phyloP scores from a whole-genome alignment of 2,797 vertebrate species.

The Antennarius maculatus region DNA sequence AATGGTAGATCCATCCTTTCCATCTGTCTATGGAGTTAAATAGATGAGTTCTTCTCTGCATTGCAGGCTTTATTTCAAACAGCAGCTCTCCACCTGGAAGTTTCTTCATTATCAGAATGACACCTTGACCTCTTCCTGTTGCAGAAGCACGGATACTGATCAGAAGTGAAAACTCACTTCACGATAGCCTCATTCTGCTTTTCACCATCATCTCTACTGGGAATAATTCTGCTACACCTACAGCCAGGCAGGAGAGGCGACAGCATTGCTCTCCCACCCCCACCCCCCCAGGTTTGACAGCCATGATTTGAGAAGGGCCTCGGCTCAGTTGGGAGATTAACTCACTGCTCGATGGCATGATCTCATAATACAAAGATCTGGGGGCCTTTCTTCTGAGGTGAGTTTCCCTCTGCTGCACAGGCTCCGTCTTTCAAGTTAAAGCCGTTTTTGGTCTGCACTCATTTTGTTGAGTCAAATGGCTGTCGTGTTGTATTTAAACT shows the following conservation, averaged over 20 bases:
- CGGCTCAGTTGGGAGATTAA: slow-evolving; percentile 60
- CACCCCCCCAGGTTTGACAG: slow-evolving; percentile 49
- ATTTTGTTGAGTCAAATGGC: slow-evolving; percentile 57
- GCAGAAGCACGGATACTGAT: slow-evolving; percentile 35
- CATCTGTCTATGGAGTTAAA: slow-evolving; percentile 10
- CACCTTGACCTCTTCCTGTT: slow-evolving; percentile 17
- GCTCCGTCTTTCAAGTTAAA: slow-evolving; percentile 41
- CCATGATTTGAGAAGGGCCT: slow-evolving; percentile 67
- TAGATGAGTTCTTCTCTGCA: slow-evolving; percentile 2
- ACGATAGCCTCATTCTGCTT: slow-evolving; percentile 49
- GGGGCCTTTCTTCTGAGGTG: slow-evolving; percentile 81
- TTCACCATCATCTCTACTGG: slow-evolving; percentile 36
- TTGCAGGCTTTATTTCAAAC: slow-evolving; percentile 25
- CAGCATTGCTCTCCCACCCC: slow-evolving; percentile 41
- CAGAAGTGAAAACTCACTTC: slow-evolving; percentile 47
- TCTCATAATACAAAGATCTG: slow-evolving; percentile 67
- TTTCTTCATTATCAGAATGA: slow-evolving; percentile 26
- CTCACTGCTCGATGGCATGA: slow-evolving; percentile 78
- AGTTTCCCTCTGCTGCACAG: slow-evolving; percentile 37
- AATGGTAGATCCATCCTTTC: too few relatives aligned
- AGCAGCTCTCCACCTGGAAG: slow-evolving; percentile 19
- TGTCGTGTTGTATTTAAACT: slow-evolving; percentile 63
- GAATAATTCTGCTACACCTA: slow-evolving; percentile 45
- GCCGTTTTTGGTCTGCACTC: slow-evolving; percentile 26
- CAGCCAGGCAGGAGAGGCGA: slow-evolving; percentile 52